These are phyloP conservation scores for Acropora tenuis DNA, from an alignment of 64 coral and sea anemone genomes.

Conservation along the genomic window DNA sequence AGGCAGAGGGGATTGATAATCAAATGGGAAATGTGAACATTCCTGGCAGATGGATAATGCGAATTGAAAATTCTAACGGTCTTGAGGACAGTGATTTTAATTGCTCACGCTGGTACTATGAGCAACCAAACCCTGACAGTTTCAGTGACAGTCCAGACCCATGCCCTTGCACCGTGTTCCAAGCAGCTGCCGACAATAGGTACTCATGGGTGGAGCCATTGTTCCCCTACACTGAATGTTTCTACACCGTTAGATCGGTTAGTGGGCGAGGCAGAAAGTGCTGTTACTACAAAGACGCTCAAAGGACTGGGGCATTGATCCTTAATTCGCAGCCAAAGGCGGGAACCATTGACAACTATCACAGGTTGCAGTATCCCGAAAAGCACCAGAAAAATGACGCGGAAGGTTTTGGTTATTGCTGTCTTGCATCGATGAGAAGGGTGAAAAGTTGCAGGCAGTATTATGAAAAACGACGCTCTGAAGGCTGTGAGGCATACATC, in stretches of 20 bases:
- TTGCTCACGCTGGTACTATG: background rate
- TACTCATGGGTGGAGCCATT: background rate
- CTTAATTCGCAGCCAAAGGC: constrained; percentile 38
- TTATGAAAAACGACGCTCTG: constrained; percentile 28
- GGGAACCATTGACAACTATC: constrained; percentile 1
- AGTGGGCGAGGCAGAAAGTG: constrained; percentile 13
- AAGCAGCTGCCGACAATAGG: constrained; percentile 41
- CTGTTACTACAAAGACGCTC: constrained; percentile 45
- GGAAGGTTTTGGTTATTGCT: constrained; percentile 14
- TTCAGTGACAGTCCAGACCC: background rate
- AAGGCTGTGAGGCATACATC: constrained; percentile 25
- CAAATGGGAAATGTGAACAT: background rate
- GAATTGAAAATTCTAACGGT: constrained; percentile 29
- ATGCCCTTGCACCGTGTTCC: constrained; percentile 38
- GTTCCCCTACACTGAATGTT: constrained; percentile 22
- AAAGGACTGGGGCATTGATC: constrained; percentile 19
- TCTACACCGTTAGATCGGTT: background rate
- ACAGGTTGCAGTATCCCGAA: background rate
- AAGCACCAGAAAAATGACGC: constrained; percentile 17
- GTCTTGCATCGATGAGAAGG: background rate
- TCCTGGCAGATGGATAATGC: constrained; percentile 43
- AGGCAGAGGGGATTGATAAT: background rate
- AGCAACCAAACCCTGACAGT: background rate
- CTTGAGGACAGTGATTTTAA: background rate
- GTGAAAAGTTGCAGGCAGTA: background rate